These are phyloP conservation scores for Dendrolimus punctatus DNA, from an alignment of 1,140 invertebrate genomes.

Conservation along the genomic window DNA sequence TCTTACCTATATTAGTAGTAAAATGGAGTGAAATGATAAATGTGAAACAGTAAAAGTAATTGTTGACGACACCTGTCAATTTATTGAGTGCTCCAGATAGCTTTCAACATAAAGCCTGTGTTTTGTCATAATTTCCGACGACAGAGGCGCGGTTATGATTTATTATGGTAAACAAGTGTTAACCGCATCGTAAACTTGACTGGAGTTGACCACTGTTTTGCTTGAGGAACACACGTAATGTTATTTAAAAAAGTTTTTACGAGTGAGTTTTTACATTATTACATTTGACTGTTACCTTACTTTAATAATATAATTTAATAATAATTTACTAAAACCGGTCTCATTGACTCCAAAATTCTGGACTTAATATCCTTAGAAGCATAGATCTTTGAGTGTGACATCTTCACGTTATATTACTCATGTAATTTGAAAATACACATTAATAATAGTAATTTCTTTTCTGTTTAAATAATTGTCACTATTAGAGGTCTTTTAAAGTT, in stretches of 20 bases:
- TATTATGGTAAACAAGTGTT: conserved; percentile 29
- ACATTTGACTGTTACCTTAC: background rate
- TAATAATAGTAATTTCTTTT: no score
- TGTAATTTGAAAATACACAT: no score
- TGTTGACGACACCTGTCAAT: conserved; percentile 18
- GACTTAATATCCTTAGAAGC: no score
- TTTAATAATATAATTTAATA: no score
- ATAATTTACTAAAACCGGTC: no score
- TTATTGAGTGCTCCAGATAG: conserved; percentile 20
- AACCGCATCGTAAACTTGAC: conserved; percentile 19
- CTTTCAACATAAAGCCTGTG: conserved; percentile 33
- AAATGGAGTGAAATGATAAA: no score
- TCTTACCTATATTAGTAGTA: no score
- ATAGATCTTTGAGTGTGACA: no score
- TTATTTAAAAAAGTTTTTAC: conserved; percentile 31
- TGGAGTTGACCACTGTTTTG: conserved; percentile 12
- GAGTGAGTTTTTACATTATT: conserved; percentile 31
- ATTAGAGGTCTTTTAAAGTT: no score
- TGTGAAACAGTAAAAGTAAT: conserved; percentile 8
- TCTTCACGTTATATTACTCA: no score
- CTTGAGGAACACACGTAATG: conserved; percentile 31
- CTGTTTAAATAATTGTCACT: no score
- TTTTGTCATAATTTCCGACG: conserved; percentile 48
- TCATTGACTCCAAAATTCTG: no score
- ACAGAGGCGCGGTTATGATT: conserved; percentile 26